Percentiles rank a stretch among this genome's conserved stretches.
phyloP scores from a whole-genome alignment of 2,797 vertebrate genomes.

The Lepus oiostolus region DNA sequence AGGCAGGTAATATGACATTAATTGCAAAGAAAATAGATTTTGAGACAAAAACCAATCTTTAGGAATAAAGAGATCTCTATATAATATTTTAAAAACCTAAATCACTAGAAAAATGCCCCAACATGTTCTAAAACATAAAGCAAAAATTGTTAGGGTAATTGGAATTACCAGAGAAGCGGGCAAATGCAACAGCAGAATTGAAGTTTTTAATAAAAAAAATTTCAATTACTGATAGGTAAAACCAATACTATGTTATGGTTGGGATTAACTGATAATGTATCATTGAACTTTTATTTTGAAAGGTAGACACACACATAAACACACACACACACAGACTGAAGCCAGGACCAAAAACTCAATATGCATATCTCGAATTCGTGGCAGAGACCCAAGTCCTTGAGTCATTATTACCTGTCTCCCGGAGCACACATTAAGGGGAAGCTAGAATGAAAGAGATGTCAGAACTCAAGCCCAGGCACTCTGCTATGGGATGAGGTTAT shows the following conservation, averaged over 20 bases:
- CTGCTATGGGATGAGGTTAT: too few relatives aligned
- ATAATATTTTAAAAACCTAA: background rate
- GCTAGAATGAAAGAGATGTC: too few relatives aligned
- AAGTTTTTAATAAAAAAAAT: background rate
- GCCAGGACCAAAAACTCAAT: too few relatives aligned
- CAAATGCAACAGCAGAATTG: background rate
- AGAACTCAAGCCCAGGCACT: too few relatives aligned
- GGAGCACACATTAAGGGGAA: too few relatives aligned
- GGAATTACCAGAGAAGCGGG: background rate
- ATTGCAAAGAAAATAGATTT: constrained; percentile 28
- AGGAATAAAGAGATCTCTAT: background rate
- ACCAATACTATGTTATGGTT: background rate
- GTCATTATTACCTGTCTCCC: too few relatives aligned
- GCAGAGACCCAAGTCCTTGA: too few relatives aligned
- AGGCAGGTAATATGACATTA: background rate
- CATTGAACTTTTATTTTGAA: background rate
- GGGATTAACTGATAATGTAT: background rate
- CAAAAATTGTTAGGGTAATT: background rate
- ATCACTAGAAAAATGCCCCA: background rate
- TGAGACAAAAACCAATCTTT: background rate
- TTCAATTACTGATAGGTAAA: background rate
- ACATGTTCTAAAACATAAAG: constrained; percentile 15
- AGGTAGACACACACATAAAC: too few relatives aligned
- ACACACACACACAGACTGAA: too few relatives aligned
- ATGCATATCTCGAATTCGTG: too few relatives aligned